phyloP scores from a whole-genome alignment of 2,113 vertebrate genomes.

The Anhinga anhinga region DNA sequence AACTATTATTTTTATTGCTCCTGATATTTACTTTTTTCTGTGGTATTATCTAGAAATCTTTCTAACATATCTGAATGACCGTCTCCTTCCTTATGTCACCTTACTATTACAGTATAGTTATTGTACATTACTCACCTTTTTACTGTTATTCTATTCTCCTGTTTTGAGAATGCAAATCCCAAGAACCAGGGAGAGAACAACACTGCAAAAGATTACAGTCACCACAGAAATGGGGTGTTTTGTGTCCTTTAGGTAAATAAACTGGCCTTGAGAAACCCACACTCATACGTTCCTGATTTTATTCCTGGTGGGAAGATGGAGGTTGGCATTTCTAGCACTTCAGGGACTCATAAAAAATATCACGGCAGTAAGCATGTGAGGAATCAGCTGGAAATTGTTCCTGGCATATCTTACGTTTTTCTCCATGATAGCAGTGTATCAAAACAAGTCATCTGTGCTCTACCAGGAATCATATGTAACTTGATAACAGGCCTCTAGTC shows the following conservation, averaged over 20 bases:
- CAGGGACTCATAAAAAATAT: neutral
- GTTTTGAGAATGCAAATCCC: neutral
- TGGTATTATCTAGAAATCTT: neutral
- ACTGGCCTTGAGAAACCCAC: neutral
- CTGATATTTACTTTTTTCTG: neutral
- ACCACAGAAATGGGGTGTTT: neutral
- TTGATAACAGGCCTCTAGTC: constrained; percentile 25
- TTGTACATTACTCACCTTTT: neutral
- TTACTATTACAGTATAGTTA: neutral
- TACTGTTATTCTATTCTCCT: neutral
- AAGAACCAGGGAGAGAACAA: neutral
- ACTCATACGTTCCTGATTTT: neutral
- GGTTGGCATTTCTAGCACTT: neutral
- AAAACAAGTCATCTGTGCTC: neutral
- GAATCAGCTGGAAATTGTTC: constrained; percentile 9
- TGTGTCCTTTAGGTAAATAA: neutral
- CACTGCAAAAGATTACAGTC: neutral
- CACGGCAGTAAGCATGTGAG: neutral
- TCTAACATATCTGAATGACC: neutral
- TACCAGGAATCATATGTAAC: neutral
- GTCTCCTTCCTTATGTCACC: neutral
- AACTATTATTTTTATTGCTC: neutral
- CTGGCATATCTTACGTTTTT: neutral
- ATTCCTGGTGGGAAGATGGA: neutral
- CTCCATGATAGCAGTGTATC: neutral